Base-by-base conservation (phyloP, 2,113 vertebrate genomes). In the Gallinago jamesoni region DNA sequence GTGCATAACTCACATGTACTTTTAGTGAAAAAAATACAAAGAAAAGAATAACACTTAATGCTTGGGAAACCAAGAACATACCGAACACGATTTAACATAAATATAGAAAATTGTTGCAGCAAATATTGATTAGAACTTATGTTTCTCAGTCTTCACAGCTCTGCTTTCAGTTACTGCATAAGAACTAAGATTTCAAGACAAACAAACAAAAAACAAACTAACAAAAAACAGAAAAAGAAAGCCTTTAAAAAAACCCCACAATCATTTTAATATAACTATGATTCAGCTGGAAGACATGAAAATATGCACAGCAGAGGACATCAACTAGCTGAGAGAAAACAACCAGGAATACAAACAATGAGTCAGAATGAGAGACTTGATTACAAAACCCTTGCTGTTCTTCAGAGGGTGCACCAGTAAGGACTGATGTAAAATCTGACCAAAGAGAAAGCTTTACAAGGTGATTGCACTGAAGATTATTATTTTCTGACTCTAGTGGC, bases 1-100 rank as follows among this genome's bases (percentile, higher is more conserved):
- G 0, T 1, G 18, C 10, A 12, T 13, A 52, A 62, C 7, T 77
- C 47, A 11, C 7, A 0, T 1, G 14, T 16, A 14, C 3, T 37
- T 50, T 28, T 12, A 45, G 31, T 15, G 30, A 16, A 48, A 56
- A 56, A 90, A 77, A 52, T 7, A 7, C 16, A 35, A 43, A 12
- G 6, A 60, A 56, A 82, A 22, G 8, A 50, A 2, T 3, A 37
- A 50, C 3, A 33, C 0, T 25, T 39, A 12, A 11, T 4, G 10
- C 19, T 64, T 41, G 14, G 55, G 39, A 80, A 87, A 62, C 18
- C 17, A 17, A 52, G 47, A 69, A 50, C 12, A 13, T 17, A n/a
- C 1, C 60, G 33, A 84, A 43, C 6, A 3, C 1, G 6, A 39
- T 84, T 92, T 24, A 43, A 70, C 2, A 0, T 4, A 35, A 56